Base-by-base conservation (phyloP, 2,888 invertebrate genomes). In the Melanchra persicariae region DNA sequence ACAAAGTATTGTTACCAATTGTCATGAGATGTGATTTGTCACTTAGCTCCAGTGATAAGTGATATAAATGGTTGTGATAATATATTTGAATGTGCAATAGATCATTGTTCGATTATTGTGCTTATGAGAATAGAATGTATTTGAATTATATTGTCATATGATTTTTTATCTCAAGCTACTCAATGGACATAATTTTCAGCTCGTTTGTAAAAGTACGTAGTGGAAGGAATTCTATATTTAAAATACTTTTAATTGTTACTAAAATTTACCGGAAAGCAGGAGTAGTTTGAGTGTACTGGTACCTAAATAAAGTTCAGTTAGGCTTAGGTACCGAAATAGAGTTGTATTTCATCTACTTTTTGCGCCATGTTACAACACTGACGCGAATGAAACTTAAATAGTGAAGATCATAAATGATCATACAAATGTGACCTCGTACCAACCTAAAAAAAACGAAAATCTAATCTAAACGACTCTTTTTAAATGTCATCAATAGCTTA, bases 21-120 rank as follows among this genome's bases (percentile, higher is more conserved):
- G 93, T 93, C 91, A 86, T 89, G 85, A 79, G n/a, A 87, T 91
- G 91, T 93, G 93, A 93, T 89, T 72, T 85, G 78, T 77, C 79
- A 76, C 83, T 93, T 93, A 93, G 87, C 86, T 74, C 60, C n/a
- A 54, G 67, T 77, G 70, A 80, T 87, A 89, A 81, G 69, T 79
- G 63, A 58, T 82, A 80, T 82, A 87, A 89, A 85, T 82, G 77
- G 75, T 57, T 74, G 51, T 76, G 65, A 87, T 87, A 88, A 91
- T 83, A 74, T 57, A 34, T 61, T 57, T 76, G 69, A 74, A 79
- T 82, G 75, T 85, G 77, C 85, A 83, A 85, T 83, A 85, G 78
- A 81, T 84, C 74, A 88, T 88, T 85, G 85, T 88, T 67, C 69
- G 47, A 68, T 81, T 77, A 81, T 79, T 79, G 60, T 82, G 17